Conservation (phyloP, 2,888 invertebrate genomes). For the Chrysolina haemoptera region DNA sequence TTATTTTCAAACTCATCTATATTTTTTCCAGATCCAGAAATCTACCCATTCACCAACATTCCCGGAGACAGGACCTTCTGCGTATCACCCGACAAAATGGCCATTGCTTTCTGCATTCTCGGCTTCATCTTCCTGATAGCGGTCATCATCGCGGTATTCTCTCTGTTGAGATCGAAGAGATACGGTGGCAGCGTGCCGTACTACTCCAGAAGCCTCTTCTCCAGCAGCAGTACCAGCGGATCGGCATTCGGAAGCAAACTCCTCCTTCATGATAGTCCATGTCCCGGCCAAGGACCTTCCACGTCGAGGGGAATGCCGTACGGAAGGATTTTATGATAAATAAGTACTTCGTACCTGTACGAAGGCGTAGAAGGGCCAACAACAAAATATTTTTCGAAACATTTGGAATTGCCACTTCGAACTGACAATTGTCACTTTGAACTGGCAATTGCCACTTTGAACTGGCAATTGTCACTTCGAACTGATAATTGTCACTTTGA, state of each 20-base stretch:
- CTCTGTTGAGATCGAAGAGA: conserved; percentile 76
- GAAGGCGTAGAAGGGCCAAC: too few relatives aligned
- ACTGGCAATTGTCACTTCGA: too few relatives aligned
- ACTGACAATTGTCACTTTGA: too few relatives aligned
- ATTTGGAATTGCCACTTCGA: too few relatives aligned
- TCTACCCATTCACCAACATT: conserved; percentile 62
- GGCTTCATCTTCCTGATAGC: conserved; percentile 82
- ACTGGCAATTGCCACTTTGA: too few relatives aligned
- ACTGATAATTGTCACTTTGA: too few relatives aligned
- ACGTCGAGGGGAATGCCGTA: conserved; percentile 60
- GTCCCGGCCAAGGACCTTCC: conserved; percentile 70
- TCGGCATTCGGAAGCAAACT: conserved; percentile 76
- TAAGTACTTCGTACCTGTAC: too few relatives aligned
- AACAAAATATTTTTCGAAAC: too few relatives aligned
- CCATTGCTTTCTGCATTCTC: conserved; percentile 81
- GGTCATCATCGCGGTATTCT: conserved; percentile 79
- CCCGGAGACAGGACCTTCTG: conserved; percentile 79
- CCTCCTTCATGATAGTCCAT: conserved; percentile 75
- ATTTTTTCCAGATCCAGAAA: conserved; percentile 55
- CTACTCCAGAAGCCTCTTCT: conserved; percentile 77
- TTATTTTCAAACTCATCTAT: not conserved
- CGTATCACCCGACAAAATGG: conserved; percentile 83
- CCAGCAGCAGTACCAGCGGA: conserved; percentile 73
- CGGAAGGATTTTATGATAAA: conserved; percentile 61
- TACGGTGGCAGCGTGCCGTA: conserved; percentile 71